These are phyloP conservation scores for Saxidomus purpurata DNA, from an alignment of 1,140 invertebrate species.

Conservation along the genomic window DNA sequence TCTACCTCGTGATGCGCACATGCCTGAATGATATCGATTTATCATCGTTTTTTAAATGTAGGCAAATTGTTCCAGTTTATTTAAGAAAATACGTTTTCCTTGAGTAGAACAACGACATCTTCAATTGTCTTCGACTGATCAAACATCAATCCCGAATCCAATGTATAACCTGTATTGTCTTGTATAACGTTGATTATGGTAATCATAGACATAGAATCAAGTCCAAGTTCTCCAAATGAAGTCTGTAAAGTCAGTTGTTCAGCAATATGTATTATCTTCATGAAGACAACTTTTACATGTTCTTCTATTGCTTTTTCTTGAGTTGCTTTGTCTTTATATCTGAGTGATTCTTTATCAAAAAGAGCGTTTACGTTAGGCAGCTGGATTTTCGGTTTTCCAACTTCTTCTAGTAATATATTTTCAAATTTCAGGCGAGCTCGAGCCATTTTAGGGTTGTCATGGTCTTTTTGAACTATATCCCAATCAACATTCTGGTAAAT, in stretches of 20 bases:
- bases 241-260: background rate
- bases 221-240: background rate
- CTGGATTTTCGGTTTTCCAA: background rate
- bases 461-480: background rate
- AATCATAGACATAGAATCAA: background rate
- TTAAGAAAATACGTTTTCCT: too few species aligned
- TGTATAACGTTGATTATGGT: background rate
- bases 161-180: background rate
- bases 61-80: too few species aligned
- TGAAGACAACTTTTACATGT: background rate
- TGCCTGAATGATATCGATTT: too few species aligned
- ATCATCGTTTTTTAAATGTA: too few species aligned
- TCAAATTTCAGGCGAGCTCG: background rate
- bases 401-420: background rate
- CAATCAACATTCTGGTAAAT: conserved; percentile 8
- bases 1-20: too few species aligned
- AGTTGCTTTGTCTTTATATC: background rate
- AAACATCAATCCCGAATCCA: background rate
- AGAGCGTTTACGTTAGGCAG: too few species aligned
- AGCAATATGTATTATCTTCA: background rate
- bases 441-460: background rate
- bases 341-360: background rate
- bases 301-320: background rate
- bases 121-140: background rate
- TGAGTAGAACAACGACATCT: too few species aligned